These are phyloP conservation scores for Emydura subglobosa DNA, from an alignment of 2,113 vertebrate species.

Conservation along the genomic window DNA sequence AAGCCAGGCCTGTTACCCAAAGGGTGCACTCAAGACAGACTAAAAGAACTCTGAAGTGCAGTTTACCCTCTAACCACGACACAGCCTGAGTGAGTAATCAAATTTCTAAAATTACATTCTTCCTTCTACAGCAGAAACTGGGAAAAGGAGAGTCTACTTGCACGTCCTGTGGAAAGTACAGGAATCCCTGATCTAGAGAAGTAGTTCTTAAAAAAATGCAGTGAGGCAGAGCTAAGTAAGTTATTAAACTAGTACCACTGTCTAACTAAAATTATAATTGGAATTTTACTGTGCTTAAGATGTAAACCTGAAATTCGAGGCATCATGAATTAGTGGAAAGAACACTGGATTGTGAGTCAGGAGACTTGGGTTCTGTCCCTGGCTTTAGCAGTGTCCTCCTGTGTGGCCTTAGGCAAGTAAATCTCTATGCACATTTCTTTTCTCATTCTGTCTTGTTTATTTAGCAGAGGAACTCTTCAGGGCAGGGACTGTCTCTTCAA, in stretches of 20 bases:
- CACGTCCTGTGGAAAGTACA: neutral
- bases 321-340: accelerated
- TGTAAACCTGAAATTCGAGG: neutral
- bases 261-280: neutral
- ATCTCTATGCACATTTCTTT: neutral
- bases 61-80: too few relatives aligned
- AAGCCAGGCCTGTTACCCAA: too few relatives aligned
- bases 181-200: accelerated
- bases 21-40: too few relatives aligned
- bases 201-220: too few relatives aligned
- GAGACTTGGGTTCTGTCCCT: accelerated
- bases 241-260: neutral
- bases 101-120: accelerated
- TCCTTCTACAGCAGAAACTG: neutral
- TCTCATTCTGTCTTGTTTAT: neutral
- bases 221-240: too few relatives aligned
- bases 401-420: neutral
- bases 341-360: neutral
- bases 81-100: neutral
- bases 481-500: accelerated
- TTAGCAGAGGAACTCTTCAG: accelerated
- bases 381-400: neutral
- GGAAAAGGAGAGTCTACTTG: neutral
- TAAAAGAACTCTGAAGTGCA: neutral
- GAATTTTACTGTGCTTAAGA: neutral